Percentiles rank a stretch among this genome's conserved stretches.
phyloP scores from a whole-genome alignment of 2,888 invertebrate genomes.

The Sepioteuthis lessoniana region DNA sequence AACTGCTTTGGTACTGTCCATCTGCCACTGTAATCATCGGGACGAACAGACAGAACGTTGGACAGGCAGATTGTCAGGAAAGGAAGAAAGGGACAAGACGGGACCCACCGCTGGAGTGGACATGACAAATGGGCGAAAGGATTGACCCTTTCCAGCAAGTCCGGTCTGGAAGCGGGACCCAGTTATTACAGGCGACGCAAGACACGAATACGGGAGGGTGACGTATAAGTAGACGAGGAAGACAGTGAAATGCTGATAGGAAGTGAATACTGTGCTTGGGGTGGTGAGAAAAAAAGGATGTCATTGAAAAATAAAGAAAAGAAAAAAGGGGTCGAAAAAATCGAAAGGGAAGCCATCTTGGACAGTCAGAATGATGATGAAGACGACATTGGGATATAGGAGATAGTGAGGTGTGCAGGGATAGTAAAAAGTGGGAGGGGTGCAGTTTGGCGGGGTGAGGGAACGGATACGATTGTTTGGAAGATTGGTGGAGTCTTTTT shows the following conservation, averaged over 20 bases:
- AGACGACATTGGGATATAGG: too few species aligned
- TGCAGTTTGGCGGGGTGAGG: too few species aligned
- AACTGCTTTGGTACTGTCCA: background rate
- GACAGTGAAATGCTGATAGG: background rate
- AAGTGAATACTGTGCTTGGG: background rate
- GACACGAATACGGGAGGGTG: background rate
- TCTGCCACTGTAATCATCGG: background rate
- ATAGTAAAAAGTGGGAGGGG: background rate
- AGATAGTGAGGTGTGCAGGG: background rate
- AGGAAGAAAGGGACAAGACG: background rate
- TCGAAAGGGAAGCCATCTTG: background rate
- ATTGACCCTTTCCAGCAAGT: background rate
- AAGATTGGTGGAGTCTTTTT: background rate
- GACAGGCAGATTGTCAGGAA: background rate
- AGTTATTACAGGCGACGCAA: background rate
- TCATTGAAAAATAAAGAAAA: background rate
- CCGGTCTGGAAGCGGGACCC: background rate
- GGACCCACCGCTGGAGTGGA: background rate
- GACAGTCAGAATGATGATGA: background rate
- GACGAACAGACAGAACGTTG: constrained; percentile 3
- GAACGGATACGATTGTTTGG: background rate
- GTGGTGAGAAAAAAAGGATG: background rate
- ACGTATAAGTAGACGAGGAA: background rate
- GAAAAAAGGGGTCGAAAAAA: background rate
- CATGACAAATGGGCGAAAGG: constrained; percentile 33